Percentiles rank a stretch among this genome's conserved stretches.
phyloP scores from a whole-genome alignment of 1,140 invertebrate genomes.

The Drosophila virilis region DNA sequence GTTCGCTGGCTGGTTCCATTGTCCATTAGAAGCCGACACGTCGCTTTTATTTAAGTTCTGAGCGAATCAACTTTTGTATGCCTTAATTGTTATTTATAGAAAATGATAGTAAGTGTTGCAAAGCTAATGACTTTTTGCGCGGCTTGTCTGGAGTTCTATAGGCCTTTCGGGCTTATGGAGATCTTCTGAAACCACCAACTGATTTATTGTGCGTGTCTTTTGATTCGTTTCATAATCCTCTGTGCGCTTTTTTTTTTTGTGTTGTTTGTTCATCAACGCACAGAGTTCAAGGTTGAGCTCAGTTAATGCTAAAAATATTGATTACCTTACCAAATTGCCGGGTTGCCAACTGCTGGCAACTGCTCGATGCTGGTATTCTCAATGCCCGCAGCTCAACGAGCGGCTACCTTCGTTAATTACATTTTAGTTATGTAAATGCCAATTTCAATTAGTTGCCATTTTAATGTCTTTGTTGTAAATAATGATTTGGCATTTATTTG shows the following conservation, averaged over 20 bases:
- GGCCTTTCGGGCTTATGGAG: constrained; percentile 45
- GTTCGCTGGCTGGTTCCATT: not conserved
- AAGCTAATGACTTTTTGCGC: constrained; percentile 67
- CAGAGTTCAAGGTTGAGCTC: constrained; percentile 63
- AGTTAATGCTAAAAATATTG: constrained; percentile 65
- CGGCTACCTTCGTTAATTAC: constrained; percentile 61
- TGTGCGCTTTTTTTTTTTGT: constrained; percentile 2
- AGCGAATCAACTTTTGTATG: constrained; percentile 57
- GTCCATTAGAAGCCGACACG: constrained; percentile 33
- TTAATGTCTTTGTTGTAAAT: constrained; percentile 44
- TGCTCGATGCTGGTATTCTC: constrained; percentile 1
- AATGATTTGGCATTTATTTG: constrained; percentile 53
- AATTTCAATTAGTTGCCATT: constrained; percentile 74
- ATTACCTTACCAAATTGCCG: constrained; percentile 51
- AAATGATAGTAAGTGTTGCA: constrained; percentile 78
- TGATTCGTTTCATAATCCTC: constrained; percentile 56
- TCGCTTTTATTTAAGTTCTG: constrained; percentile 11
- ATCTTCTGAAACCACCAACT: constrained; percentile 42
- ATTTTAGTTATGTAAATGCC: constrained; percentile 78
- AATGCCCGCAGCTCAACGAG: constrained; percentile 33
- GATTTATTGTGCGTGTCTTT: constrained; percentile 58
- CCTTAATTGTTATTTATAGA: constrained; percentile 82
- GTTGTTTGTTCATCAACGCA: constrained; percentile 10
- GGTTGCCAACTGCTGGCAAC: not conserved
- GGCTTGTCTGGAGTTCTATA: constrained; percentile 27